A percentile compares a stretch with the other conserved stretches of the same genome.
These are phyloP conservation scores for Amphipyra tragopoginis DNA, from an alignment of 2,888 invertebrate genomes.

Conservation along the genomic window DNA sequence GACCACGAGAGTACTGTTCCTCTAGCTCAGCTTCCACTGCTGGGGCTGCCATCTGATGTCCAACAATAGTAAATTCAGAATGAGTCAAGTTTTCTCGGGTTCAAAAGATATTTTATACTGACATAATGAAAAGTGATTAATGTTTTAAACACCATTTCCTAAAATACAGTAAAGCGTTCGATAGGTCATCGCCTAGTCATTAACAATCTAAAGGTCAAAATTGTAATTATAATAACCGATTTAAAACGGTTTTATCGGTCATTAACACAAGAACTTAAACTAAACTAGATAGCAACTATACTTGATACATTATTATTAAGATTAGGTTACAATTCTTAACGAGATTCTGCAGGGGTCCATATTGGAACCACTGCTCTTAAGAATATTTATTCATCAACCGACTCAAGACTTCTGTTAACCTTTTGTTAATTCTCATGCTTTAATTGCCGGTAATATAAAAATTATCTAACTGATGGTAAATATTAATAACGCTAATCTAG, in stretches of 20 bases:
- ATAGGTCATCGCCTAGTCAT: background rate
- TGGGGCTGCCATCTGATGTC: conserved; percentile 55
- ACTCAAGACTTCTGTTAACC: no score
- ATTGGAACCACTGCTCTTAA: background rate
- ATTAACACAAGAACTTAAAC: no score
- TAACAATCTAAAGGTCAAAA: background rate
- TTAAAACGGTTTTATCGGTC: background rate
- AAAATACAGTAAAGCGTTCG: background rate
- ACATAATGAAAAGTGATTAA: background rate
- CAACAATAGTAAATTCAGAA: background rate
- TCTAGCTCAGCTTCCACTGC: conserved; percentile 73
- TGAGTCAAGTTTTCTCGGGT: background rate
- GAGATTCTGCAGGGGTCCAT: background rate
- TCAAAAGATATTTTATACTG: background rate
- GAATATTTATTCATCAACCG: no score
- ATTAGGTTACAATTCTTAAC: background rate
- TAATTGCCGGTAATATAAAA: no score
- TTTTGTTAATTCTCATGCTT: no score
- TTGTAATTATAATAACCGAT: background rate
- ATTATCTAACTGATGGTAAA: no score
- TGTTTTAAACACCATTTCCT: no score
- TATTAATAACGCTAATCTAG: no score
- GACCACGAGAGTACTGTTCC: conserved; percentile 66
- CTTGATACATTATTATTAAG: background rate
- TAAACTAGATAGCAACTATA: background rate